Evolutionary conservation across 1,140 invertebrate genomes (phyloP), one percentile per base, ranked within the genome.

Genomic region (Phenacoccus solenopsis): DNA sequence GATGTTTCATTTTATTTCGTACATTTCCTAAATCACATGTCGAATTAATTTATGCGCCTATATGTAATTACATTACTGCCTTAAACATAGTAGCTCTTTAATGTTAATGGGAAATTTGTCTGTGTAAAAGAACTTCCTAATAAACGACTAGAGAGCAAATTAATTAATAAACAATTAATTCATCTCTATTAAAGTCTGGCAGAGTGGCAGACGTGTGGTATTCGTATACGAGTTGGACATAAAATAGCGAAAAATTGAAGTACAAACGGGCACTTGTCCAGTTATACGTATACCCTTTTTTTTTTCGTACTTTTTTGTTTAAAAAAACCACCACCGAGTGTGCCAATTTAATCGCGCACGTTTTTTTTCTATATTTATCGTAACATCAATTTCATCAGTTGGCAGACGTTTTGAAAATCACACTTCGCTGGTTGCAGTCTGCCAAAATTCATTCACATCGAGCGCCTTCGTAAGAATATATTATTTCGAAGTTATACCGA

Each of bases 301-400:
- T 49, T n/a, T n/a, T n/a, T n/a, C n/a, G n/a, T n/a, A n/a, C n/a
- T n/a, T n/a, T n/a, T n/a, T n/a, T n/a, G n/a, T n/a, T n/a, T n/a
- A n/a, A 49, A 49, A 49, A 49, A 49, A 49, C 38, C 20, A 49
- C 38, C 38, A 49, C 38, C 38, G 38, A 49, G 38, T 49, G 38
- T 49, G 38, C 38, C 38, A 49, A 49, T 49, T 49, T 49, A 49
- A 49, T 49, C 38, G 20, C 38, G 38, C 38, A 49, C 38, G 13
- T 49, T 49, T 49, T 49, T 49, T n/a, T n/a, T 49, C 16, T 49
- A 49, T 49, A 49, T 49, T 9, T 49, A 49, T 49, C 38, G 38
- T 49, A 49, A 49, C 38, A 49, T 49, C 38, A 49, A 49, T 49
- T 49, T 49, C 38, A 49, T 49, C 38, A 49, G 38, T 49, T 49